A percentile compares a stretch with the other conserved stretches of the same genome.
phyloP scores from a whole-genome alignment of 2,888 invertebrate genomes.

The Linnaemya vulpina region DNA sequence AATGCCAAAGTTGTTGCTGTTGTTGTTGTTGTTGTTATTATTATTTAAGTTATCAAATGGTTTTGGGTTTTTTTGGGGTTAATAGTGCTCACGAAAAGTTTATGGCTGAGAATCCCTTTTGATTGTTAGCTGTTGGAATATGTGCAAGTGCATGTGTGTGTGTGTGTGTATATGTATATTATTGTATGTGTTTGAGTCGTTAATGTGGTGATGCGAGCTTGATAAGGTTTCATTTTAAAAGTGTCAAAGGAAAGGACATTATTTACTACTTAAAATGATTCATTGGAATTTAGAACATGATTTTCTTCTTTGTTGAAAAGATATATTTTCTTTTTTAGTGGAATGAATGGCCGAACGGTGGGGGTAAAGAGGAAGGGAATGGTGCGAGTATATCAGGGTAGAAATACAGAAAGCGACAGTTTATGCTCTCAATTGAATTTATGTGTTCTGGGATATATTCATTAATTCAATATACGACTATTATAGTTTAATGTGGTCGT shows the following conservation, averaged over 20 bases:
- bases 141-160: too few species aligned
- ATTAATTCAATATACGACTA: conserved; percentile 3
- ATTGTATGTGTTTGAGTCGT: conserved; percentile 30
- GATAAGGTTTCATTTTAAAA: conserved; percentile 67
- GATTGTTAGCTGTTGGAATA: neutral
- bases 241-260: conserved; percentile 67
- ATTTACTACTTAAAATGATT: conserved; percentile 72
- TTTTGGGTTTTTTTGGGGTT: conserved; percentile 29
- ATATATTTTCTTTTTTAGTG: conserved; percentile 8
- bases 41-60: conserved; percentile 32
- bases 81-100: conserved; percentile 27
- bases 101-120: conserved; percentile 52
- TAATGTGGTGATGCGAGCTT: conserved; percentile 67
- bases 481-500: conserved; percentile 36
- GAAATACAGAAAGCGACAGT: neutral
- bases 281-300: conserved; percentile 68
- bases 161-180: neutral
- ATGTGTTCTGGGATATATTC: conserved; percentile 21
- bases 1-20: conserved; percentile 39
- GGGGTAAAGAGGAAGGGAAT: neutral
- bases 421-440: conserved; percentile 54
- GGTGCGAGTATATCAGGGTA: neutral
- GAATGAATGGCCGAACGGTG: neutral
- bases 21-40: too few species aligned
- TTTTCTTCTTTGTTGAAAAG: conserved; percentile 51